Conservation (phyloP, 2,113 vertebrate species). For the Zeus faber region DNA sequence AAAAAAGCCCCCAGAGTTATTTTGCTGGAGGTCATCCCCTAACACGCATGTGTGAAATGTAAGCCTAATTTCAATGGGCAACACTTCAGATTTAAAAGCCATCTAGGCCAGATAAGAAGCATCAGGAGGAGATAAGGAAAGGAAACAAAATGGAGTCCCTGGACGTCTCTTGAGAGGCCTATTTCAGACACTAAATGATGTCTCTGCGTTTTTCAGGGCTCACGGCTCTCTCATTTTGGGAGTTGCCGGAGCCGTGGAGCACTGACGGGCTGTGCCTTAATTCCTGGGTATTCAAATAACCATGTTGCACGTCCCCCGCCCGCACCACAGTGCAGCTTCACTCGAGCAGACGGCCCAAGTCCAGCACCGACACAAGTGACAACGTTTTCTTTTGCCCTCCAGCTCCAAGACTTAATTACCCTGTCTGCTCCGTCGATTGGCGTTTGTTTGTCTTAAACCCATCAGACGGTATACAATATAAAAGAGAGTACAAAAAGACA, state of each 20-base stretch:
- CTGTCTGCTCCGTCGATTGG: too few relatives aligned
- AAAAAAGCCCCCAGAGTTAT: constrained; percentile 23
- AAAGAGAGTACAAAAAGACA: too few relatives aligned
- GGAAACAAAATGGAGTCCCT: too few relatives aligned
- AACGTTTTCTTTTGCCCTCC: too few relatives aligned
- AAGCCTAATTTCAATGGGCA: constrained; percentile 34
- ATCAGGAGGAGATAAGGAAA: not conserved
- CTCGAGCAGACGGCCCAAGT: too few relatives aligned
- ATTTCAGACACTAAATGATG: constrained; percentile 7
- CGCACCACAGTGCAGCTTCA: too few relatives aligned
- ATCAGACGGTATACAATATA: too few relatives aligned
- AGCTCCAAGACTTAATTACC: too few relatives aligned
- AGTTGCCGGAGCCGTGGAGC: too few relatives aligned
- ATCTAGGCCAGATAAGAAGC: constrained; percentile 9
- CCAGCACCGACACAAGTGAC: too few relatives aligned
- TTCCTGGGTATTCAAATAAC: not conserved
- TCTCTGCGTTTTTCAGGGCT: not conserved
- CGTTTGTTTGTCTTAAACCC: too few relatives aligned
- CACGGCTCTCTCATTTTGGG: constrained; percentile 2
- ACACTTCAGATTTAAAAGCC: constrained; percentile 31
- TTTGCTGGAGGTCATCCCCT: constrained; percentile 24
- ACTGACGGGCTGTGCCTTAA: not conserved
- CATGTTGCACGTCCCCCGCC: too few relatives aligned
- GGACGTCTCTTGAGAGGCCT: not conserved
- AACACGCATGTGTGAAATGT: constrained; percentile 37